Conservation (phyloP, 2,888 invertebrate species). For the Pseudolycoriella hygida region DNA sequence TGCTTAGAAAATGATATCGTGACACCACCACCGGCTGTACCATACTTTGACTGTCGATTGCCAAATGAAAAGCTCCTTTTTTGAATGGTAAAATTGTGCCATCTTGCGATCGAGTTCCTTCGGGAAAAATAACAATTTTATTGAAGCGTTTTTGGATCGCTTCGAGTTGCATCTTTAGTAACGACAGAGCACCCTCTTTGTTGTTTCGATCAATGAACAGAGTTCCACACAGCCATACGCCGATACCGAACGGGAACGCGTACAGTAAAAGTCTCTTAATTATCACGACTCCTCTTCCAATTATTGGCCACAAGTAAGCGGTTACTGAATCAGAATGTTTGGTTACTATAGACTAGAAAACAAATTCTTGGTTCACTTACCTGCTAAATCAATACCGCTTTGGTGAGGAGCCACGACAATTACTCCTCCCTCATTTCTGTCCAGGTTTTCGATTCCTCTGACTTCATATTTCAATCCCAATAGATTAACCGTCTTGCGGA, state of each 20-base stretch:
- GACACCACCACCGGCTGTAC: conserved; percentile 82
- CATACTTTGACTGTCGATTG: conserved; percentile 64
- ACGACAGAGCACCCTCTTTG: conserved; percentile 46
- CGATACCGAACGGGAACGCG: conserved; percentile 67
- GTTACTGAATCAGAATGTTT: conserved; percentile 34
- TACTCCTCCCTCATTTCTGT: conserved; percentile 55
- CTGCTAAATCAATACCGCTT: conserved; percentile 66
- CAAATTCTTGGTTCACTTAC: conserved; percentile 31
- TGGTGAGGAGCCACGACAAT: conserved; percentile 72
- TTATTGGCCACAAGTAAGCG: conserved; percentile 63
- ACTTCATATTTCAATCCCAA: conserved; percentile 54
- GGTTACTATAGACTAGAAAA: too few relatives aligned
- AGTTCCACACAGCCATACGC: conserved; percentile 75
- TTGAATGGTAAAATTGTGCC: conserved; percentile 75
- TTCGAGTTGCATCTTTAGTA: conserved; percentile 51
- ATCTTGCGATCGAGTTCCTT: conserved; percentile 72
- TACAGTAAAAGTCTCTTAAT: conserved; percentile 71
- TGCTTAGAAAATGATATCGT: conserved; percentile 56
- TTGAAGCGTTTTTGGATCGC: conserved; percentile 48
- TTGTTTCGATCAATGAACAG: conserved; percentile 72
- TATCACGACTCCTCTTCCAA: conserved; percentile 63
- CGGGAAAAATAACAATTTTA: conserved; percentile 76
- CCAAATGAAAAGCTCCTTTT: conserved; percentile 91
- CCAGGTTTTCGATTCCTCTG: conserved; percentile 59
- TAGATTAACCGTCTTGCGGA: conserved; percentile 30